These are phyloP conservation scores for Muraenolepis orangiensis DNA, from an alignment of 2,797 vertebrate species.

Conservation along the genomic window DNA sequence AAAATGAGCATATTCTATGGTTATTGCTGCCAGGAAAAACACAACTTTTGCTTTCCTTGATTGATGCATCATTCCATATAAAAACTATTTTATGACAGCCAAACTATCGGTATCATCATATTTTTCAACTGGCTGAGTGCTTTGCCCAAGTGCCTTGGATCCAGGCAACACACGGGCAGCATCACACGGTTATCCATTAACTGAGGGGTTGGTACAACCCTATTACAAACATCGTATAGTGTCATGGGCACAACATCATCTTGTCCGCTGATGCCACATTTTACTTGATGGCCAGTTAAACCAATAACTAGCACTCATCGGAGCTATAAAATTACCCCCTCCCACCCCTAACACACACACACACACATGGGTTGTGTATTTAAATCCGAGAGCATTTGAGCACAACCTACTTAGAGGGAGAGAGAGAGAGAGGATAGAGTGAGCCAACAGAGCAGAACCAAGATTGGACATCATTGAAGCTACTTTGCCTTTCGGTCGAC, in stretches of 20 bases:
- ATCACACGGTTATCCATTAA: slow-evolving; percentile 64
- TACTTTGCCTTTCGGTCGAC: background rate
- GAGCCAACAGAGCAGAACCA: background rate
- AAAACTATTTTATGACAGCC: background rate
- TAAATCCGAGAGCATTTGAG: background rate
- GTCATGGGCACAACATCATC: background rate
- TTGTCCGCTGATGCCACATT: background rate
- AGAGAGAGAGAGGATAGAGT: background rate
- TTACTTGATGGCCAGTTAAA: background rate
- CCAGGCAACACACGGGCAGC: background rate
- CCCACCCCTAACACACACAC: background rate
- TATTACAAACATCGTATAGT: background rate
- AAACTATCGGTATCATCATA: background rate
- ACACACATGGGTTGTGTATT: background rate
- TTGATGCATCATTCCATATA: background rate
- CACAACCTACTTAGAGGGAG: background rate
- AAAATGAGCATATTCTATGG: background rate
- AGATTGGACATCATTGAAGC: background rate
- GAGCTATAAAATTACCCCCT: background rate
- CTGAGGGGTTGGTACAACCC: slow-evolving; percentile 16
- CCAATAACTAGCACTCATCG: background rate
- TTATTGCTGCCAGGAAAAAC: background rate
- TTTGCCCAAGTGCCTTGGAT: background rate
- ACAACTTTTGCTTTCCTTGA: background rate
- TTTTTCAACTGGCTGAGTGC: background rate